Evolutionary conservation across 2,888 invertebrate genomes (phyloP).

Genomic region (Platycheirus albimanus): DNA sequence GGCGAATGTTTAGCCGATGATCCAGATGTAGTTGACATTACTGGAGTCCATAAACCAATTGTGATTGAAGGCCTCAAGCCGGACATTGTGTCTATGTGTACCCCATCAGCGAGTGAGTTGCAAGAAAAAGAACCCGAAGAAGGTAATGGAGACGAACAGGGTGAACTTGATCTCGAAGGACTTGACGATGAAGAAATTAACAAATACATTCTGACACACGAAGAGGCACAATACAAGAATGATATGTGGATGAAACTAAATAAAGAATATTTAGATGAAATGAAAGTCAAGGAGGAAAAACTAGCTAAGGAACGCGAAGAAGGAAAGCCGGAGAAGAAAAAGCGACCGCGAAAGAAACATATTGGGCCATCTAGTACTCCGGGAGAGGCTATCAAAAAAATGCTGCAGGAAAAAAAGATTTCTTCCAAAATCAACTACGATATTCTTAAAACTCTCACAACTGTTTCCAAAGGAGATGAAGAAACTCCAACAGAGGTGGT

Average conservation of each 20-base stretch:
- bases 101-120: constrained; percentile 84
- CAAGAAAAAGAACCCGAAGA: constrained; percentile 81
- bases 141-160: constrained; percentile 75
- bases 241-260: constrained; percentile 94
- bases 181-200: constrained; percentile 96
- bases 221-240: constrained; percentile 92
- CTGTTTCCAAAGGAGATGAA: constrained; percentile 53
- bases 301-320: constrained; percentile 92
- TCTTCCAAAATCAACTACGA: constrained; percentile 99
- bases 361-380: constrained; percentile 87
- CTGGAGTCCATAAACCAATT: constrained; percentile 68
- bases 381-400: constrained; percentile 97
- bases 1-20: constrained; percentile 81
- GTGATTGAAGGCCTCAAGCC: constrained; percentile 84
- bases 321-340: constrained; percentile 92
- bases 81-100: constrained; percentile 90
- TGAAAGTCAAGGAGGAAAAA: constrained; percentile 93
- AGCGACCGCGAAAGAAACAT: constrained; percentile 87
- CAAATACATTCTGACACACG: constrained; percentile 91
- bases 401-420: constrained; percentile 97
- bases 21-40: constrained; percentile 74
- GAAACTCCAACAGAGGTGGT: neutral
- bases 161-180: constrained; percentile 87
- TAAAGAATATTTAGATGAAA: constrained; percentile 92
- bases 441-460: constrained; percentile 90